Conservation (phyloP, 2,113 vertebrate genomes). For the Caretta caretta region DNA sequence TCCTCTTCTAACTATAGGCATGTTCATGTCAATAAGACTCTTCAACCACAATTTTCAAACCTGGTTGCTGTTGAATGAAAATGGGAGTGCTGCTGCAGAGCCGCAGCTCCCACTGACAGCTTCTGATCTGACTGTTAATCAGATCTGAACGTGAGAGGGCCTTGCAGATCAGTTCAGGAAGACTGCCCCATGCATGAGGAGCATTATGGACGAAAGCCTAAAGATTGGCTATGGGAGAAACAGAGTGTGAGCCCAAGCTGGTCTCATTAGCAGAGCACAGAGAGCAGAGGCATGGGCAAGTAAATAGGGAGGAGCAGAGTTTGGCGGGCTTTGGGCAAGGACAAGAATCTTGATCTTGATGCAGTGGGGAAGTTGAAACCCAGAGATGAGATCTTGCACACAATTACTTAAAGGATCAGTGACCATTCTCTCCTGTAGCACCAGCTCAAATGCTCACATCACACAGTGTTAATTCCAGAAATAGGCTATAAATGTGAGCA, state of each 20-base stretch:
- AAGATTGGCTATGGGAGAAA: neutral
- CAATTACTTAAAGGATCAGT: neutral
- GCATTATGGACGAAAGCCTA: neutral
- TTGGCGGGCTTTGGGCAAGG: neutral
- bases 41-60: conserved; percentile 15
- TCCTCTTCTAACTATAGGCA: neutral
- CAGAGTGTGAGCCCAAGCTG: neutral
- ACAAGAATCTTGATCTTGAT: neutral
- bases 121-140: neutral
- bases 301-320: conserved; percentile 27
- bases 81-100: neutral
- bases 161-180: neutral
- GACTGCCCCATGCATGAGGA: neutral
- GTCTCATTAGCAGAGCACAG: neutral
- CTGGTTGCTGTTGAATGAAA: conserved; percentile 20
- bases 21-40: neutral
- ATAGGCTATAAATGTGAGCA: neutral
- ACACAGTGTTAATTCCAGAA: neutral
- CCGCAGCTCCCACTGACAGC: neutral
- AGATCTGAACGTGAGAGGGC: neutral
- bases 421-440: neutral
- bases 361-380: neutral
- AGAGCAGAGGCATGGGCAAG: conserved; percentile 15
- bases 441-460: neutral
- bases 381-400: neutral